Evolutionary conservation across 1,140 invertebrate species (phyloP), one percentile per base, ranked within the genome.

Genomic region (Brachystomella parvula): DNA sequence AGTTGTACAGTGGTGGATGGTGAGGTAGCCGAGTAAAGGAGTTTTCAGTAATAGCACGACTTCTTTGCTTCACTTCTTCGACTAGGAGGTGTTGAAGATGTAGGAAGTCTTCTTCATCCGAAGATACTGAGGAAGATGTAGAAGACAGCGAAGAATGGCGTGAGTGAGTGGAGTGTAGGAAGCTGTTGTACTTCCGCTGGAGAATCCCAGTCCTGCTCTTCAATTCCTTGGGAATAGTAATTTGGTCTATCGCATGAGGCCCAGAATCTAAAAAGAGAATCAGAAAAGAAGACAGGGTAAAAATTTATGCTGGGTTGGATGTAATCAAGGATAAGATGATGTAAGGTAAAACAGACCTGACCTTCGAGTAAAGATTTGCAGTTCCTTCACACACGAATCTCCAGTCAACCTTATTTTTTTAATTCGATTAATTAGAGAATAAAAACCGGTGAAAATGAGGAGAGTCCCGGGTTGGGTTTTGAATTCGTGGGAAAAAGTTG

Each of bases 71-170:
- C 0, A 73, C 72, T 66, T 73, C 69, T 2, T 65, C 56, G 2
- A 69, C 72, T 19, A 73, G 35, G 64, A 67, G 60, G 19, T 73
- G 72, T 39, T 73, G 72, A 33, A 73, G 58, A 59, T 71, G 72
- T 6, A 73, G 35, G 21, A 73, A 33, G 26, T 73, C 69, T 64
- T 73, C 72, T 28, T 69, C 61, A 30, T 73, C 72, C 2, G 69
- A 71, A 1, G 72, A 71, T 21, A 64, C 30, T 32, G 66, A 65
- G 15, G 65, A 66, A 21, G 65, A 65, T 29, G 66, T 65, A 26
- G 71, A 72, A 17, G 71, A 73, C 28, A 64, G 66, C 12, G 71
- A 70, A 2, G 68, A 68, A 39, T 65, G 66, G 53, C 56, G 29
- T 28, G 33, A 32, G 9, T 60, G 58, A 12, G n/a, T n/a, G n/a